These are phyloP conservation scores for Oscheius onirici DNA, from an alignment of 2,888 invertebrate genomes.

Conservation along the genomic window DNA sequence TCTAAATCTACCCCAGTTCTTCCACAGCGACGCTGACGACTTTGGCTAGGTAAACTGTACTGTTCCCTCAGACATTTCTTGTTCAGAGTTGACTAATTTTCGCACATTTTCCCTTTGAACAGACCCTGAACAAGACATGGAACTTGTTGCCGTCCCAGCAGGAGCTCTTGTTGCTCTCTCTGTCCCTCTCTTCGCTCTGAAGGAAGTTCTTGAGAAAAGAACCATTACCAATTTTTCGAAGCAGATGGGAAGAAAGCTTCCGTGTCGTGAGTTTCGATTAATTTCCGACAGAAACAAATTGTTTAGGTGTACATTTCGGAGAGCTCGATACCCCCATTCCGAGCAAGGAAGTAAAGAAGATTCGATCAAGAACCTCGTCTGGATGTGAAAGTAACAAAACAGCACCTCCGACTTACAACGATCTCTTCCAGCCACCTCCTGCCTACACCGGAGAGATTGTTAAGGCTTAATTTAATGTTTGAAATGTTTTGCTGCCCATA, in stretches of 20 bases:
- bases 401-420: not conserved
- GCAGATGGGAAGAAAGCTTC: not conserved
- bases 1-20: not conserved
- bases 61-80: too few species aligned
- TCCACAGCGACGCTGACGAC: not conserved
- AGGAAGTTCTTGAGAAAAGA: slow-evolving; percentile 1
- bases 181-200: not conserved
- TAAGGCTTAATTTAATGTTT: too few species aligned
- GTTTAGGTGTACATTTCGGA: not conserved
- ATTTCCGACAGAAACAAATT: too few species aligned
- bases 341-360: not conserved
- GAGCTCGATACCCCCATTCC: not conserved
- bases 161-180: not conserved
- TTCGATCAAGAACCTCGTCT: not conserved
- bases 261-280: not conserved
- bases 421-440: not conserved
- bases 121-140: too few species aligned
- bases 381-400: not conserved
- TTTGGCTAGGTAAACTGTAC: slow-evolving; percentile 12
- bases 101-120: too few species aligned
- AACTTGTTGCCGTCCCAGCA: not conserved
- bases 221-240: not conserved
- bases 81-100: too few species aligned
- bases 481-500: too few species aligned
- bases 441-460: too few species aligned